Base-by-base conservation (phyloP, 2,888 invertebrate species). In the Epicampocera succincta region DNA sequence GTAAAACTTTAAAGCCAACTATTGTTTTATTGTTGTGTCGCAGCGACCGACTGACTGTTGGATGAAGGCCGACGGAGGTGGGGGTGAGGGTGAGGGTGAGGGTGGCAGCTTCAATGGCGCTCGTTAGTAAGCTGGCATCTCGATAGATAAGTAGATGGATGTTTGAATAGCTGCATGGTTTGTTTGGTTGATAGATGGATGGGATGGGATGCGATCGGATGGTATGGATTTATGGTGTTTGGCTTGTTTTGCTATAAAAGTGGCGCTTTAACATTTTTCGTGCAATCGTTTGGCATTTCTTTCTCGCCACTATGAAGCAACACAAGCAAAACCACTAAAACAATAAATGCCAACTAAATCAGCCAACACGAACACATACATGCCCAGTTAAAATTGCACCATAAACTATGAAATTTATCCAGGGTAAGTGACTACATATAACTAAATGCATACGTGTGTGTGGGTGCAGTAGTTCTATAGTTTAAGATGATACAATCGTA, bases 181-280 rank as follows among this genome's bases (percentile, higher is more conserved):
- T 60, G 65, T 61, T 58, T 54, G 38, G 52, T 33, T 71, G 77
- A 50, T 63, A 19, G 69, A 61, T 68, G 38, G 63, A 12, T 68
- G 25, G 63, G 19, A 25, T 68, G 58, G 40, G n/a, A n/a, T n/a
- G n/a, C n/a, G n/a, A n/a, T n/a, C n/a, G n/a, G n/a, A n/a, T n/a
- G n/a, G n/a, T n/a, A 25, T 65, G 65, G 40, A 33, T 9, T 46
- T 46, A 25, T 71, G 71, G 50, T 19, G 46, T 75, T 58, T 38
- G 44, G 25, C 46, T 71, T 15, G 68, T 76, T 58, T 69, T 56
- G 48, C 69, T 54, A 61, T 82, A 52, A 82, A 76, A 82, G 84
- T 84, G 84, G 84, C 84, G 84, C 84, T 84, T 84, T 80, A 82
- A 66, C 74, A 82, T 84, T 80, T 76, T 83, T 79, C 80, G 69